A percentile compares a stretch with the other conserved stretches of the same genome.
Evolutionary conservation across 2,888 invertebrate species (phyloP).

Genomic region (Tenthredo mesomela): DNA sequence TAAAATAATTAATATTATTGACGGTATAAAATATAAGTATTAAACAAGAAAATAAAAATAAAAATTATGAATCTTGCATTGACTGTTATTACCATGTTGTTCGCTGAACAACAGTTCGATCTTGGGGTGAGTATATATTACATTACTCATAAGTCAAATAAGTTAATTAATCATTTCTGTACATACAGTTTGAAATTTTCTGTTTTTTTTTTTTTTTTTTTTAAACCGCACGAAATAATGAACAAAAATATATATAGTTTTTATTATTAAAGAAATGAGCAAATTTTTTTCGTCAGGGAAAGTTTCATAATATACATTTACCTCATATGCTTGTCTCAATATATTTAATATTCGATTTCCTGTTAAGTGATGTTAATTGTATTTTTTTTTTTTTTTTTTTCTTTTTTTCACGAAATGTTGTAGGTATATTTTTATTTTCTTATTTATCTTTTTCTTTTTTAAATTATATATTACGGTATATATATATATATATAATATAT

Average conservation of each 20-base stretch:
- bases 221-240: background rate
- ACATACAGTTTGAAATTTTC: background rate
- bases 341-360: background rate
- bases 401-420: background rate
- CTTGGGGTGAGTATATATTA: constrained; percentile 60
- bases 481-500: too few relatives aligned
- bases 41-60: background rate
- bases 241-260: too few relatives aligned
- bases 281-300: background rate
- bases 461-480: too few relatives aligned
- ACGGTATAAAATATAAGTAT: background rate
- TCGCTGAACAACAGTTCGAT: constrained; percentile 59
- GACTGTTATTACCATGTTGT: constrained; percentile 60
- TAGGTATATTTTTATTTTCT: background rate
- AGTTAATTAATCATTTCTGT: background rate
- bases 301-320: background rate
- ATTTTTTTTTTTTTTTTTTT: background rate
- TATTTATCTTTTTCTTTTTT: background rate
- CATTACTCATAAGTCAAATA: background rate
- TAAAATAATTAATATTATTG: background rate
- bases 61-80: constrained; percentile 61
- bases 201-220: background rate
- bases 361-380: background rate
- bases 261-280: background rate
- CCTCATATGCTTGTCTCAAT: background rate